phyloP scores from a whole-genome alignment of 2,113 vertebrate species.

The Pangasianodon gigas region DNA sequence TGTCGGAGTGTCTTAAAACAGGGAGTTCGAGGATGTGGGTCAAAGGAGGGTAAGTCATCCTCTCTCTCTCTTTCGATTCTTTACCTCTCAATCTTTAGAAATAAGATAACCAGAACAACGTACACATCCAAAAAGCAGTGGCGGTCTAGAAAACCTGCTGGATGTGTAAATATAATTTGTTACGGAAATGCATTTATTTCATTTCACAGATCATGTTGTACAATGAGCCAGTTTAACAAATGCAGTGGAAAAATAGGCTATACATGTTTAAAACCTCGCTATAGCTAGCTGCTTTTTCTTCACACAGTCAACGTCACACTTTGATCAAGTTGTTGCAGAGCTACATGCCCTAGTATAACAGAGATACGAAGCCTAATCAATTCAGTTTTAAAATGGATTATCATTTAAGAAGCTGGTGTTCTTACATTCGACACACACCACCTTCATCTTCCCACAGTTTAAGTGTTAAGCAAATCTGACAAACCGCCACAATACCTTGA shows the following conservation, averaged over 20 bases:
- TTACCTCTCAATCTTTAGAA: neutral
- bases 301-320: neutral
- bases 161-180: neutral
- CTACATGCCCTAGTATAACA: neutral
- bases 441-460: neutral
- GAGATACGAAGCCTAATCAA: neutral
- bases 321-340: neutral
- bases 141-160: neutral
- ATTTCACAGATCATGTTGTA: neutral
- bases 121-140: neutral
- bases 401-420: neutral
- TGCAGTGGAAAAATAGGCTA: neutral
- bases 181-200: neutral
- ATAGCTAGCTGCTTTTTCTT: neutral
- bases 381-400: neutral
- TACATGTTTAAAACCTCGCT: neutral
- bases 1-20: conserved; percentile 59
- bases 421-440: neutral
- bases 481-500: neutral
- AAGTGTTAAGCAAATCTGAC: conserved; percentile 4
- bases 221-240: neutral
- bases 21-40: conserved; percentile 57
- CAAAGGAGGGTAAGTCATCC: neutral
- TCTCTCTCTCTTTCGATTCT: neutral
- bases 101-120: neutral